phyloP scores from a whole-genome alignment of 2,888 invertebrate species.

The Thymelicus acteon region DNA sequence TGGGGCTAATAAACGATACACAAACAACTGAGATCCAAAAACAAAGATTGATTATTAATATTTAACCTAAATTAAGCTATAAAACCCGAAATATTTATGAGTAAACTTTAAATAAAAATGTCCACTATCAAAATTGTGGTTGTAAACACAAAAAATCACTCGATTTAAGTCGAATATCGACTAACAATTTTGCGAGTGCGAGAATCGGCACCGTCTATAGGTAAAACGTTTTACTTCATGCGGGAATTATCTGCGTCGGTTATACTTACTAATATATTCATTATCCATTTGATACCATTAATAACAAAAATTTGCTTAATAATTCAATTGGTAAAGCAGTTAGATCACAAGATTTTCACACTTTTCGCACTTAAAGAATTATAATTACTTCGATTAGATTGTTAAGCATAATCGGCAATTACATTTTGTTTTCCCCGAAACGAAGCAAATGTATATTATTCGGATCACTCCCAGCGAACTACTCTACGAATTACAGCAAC shows the following conservation, averaged over 20 bases:
- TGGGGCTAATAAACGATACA: no score
- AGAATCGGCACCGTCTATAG: background rate
- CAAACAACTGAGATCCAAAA: no score
- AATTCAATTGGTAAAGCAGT: no score
- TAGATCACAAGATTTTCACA: no score
- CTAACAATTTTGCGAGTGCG: background rate
- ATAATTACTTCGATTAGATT: no score
- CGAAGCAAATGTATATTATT: background rate
- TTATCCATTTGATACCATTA: background rate
- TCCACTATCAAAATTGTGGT: no score
- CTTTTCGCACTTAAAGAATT: no score
- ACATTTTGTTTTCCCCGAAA: background rate
- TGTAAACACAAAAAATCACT: background rate
- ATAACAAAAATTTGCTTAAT: background rate
- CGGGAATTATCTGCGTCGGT: background rate
- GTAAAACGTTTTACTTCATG: slow-evolving; percentile 6
- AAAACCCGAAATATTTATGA: no score
- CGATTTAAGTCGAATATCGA: background rate
- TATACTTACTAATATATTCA: background rate
- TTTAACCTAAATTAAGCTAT: no score
- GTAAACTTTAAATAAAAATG: no score
- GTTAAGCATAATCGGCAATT: no score
- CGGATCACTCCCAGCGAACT: background rate
- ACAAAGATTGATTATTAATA: no score
- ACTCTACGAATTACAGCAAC: background rate